Base-by-base conservation (phyloP, 1,140 invertebrate species). In the Drusus annulatus region DNA sequence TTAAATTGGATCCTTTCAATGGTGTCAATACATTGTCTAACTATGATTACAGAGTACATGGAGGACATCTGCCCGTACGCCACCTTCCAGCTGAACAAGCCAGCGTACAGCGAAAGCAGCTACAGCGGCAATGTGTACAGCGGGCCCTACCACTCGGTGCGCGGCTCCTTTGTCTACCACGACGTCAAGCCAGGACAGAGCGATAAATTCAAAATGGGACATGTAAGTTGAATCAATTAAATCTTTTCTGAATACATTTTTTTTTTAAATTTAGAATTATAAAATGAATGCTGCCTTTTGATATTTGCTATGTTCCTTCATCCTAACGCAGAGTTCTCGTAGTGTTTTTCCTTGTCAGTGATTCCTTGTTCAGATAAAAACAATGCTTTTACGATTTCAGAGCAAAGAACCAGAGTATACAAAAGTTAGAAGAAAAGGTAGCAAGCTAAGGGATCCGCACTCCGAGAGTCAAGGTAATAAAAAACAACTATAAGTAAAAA, bases 31-130 rank as follows among this genome's bases (percentile, higher is more conserved):
- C n/a, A n/a, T n/a, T n/a, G 10, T 45, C 5, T 13, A 45, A 10
- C 36, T 13, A 45, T 45, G 36, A 50, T 86, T 85, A 23, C 89
- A 94, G 95, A 96, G 86, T 96, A 96, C 87, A 95, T 96, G 81
- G 96, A 97, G 90, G 96, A 97, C 87, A 96, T 96, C 80, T 97
- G 96, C 86, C 95, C 95, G 1, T 97, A 97, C 88, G 96, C 96
- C 54, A 97, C 96, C 36, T 97, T 97, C 88, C 96, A 97, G 87
- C 90, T 97, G 82, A 95, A 95, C 65, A 96, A 96, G 85, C 94
- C 95, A 76, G 93, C 95, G 6, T 95, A 95, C 87, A 95, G 94
- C 85, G 95, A 96, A 87, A 96, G 95, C 87, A 95, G 95, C 58
- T 96, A 96, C 90, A 96, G 95, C 85, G 96, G 95, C 77, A 96